Evolutionary conservation across 2,797 vertebrate genomes (phyloP).

Genomic region (Smutsia gigantea): DNA sequence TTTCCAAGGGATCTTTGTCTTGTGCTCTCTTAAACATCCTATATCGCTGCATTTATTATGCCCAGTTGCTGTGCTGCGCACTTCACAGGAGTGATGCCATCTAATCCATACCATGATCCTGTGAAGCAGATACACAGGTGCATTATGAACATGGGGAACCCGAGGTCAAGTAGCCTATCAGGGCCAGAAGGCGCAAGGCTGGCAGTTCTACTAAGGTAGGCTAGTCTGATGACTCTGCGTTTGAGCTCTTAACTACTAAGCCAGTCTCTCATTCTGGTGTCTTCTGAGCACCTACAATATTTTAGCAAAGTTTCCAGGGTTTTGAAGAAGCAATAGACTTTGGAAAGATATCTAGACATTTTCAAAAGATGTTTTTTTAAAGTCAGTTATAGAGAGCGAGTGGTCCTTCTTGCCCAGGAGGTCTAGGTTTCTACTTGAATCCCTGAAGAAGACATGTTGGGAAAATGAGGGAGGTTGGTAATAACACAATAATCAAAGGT

Average conservation of each 20-base stretch:
- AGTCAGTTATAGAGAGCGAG: neutral
- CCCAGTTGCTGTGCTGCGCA: neutral
- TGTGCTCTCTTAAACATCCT: neutral
- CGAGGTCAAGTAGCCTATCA: neutral
- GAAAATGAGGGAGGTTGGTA: neutral
- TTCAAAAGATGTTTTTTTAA: neutral
- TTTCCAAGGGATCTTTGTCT: neutral
- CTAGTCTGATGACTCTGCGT: neutral
- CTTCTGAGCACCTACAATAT: neutral
- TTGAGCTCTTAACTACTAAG: neutral
- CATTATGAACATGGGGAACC: neutral
- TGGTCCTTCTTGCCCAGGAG: neutral
- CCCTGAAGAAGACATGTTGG: slow-evolving; percentile 8
- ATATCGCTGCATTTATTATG: neutral
- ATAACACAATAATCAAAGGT: neutral
- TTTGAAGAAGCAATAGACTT: neutral
- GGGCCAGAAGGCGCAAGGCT: neutral
- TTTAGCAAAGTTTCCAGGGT: neutral
- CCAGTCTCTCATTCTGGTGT: neutral
- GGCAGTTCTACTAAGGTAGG: neutral
- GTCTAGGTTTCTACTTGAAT: neutral
- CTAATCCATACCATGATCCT: neutral
- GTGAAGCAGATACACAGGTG: neutral
- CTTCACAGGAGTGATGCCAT: neutral
- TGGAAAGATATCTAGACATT: neutral